These are phyloP conservation scores for Pipistrellus pipistrellus DNA, from an alignment of 2,797 vertebrate genomes.

Conservation along the genomic window DNA sequence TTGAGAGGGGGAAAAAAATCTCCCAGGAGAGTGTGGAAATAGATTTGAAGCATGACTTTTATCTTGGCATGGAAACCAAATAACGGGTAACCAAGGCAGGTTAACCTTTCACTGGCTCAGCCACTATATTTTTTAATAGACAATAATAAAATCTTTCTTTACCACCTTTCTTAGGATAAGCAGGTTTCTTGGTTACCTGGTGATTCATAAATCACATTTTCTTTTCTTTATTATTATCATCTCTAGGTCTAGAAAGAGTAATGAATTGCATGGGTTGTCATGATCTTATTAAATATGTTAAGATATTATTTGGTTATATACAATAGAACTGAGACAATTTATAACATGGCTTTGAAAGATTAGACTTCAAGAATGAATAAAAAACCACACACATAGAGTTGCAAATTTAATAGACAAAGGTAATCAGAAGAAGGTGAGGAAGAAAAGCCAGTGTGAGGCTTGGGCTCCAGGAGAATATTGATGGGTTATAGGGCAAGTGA, in stretches of 20 bases:
- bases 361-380: conserved; percentile 26
- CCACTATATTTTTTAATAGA: conserved; percentile 55
- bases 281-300: conserved; percentile 69
- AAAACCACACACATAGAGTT: not conserved
- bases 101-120: conserved; percentile 73
- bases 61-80: conserved; percentile 55
- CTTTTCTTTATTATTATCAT: conserved; percentile 62
- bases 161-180: conserved; percentile 67
- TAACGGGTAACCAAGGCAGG: conserved; percentile 52
- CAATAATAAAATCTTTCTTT: conserved; percentile 72
- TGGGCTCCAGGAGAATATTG: not conserved
- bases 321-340: conserved; percentile 60
- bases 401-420: not conserved
- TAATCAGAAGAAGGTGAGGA: not conserved
- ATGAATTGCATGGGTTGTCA: conserved; percentile 68
- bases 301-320: conserved; percentile 70
- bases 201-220: conserved; percentile 67
- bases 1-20: not conserved
- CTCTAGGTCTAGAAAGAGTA: conserved; percentile 44
- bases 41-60: conserved; percentile 54
- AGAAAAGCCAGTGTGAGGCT: not conserved
- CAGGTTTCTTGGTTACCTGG: conserved; percentile 67
- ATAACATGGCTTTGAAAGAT: conserved; percentile 58
- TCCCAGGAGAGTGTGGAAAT: conserved; percentile 47
- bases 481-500: not conserved